These are phyloP conservation scores for Pseudotriccus pelzelni DNA, from an alignment of 2,797 vertebrate species.

Conservation along the genomic window DNA sequence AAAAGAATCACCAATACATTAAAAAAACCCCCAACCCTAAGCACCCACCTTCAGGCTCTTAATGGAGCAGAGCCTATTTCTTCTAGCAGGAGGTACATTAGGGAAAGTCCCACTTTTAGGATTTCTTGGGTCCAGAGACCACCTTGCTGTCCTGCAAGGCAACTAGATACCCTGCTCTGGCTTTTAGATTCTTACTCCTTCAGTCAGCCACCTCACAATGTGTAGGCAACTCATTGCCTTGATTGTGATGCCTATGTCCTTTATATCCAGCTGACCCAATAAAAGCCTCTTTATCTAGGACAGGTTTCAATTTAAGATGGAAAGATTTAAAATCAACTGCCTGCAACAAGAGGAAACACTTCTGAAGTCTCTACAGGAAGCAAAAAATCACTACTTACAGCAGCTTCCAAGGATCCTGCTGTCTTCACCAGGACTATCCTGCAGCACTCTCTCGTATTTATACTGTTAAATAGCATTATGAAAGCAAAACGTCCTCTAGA, in stretches of 20 bases:
- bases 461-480: slow-evolving; percentile 36
- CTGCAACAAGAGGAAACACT: neutral
- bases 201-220: neutral
- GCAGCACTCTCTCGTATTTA: slow-evolving; percentile 51
- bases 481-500: slow-evolving; percentile 28
- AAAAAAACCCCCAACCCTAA: neutral
- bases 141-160: neutral
- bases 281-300: neutral
- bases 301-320: neutral
- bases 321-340: neutral
- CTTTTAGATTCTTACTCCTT: neutral
- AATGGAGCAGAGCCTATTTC: neutral
- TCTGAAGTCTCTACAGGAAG: neutral
- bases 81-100: neutral
- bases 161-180: neutral
- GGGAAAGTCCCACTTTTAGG: neutral
- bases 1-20: neutral
- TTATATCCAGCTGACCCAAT: neutral
- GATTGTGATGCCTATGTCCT: neutral
- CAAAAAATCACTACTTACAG: slow-evolving; percentile 52
- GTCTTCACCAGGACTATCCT: neutral
- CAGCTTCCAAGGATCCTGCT: neutral
- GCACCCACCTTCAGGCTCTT: neutral
- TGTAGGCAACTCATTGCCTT: neutral
- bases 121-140: neutral